Base-by-base conservation (phyloP, 2,888 invertebrate species). In the Hartigia nigra region DNA sequence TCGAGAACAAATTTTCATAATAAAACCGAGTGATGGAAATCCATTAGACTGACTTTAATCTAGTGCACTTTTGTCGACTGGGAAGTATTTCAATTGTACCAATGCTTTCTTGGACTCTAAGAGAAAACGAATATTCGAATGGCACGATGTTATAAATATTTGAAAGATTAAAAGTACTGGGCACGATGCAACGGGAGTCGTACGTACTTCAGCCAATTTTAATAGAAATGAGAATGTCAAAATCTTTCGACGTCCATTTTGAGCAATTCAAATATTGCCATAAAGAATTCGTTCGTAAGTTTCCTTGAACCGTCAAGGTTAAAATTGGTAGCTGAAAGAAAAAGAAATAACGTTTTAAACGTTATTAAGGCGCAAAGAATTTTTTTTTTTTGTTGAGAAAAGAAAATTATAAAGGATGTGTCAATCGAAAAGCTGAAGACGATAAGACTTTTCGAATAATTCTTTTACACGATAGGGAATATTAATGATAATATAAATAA, bases 21-120 rank as follows among this genome's bases (percentile, higher is more conserved):
- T 81, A 78, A 74, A 75, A 55, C 76, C 37, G 32, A 70, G 55
- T 72, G 76, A 70, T 31, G 70, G 74, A 77, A 77, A 69, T 76
- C 34, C 36, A 75, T 75, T 78, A 79, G 79, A 78, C 79, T 80
- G 77, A 76, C n/a, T 78, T 70, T 69, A 76, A 74, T 32, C 77
- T 76, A 70, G 39, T 55, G 5, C 23, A 55, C 23, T 23, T 55
- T 55, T 55, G 39, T 23, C 0, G 23, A 55, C 39, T 55, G 39
- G 23, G 39, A 55, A 55, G 39, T 55, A 55, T 9, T 9, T 55
- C 23, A 14, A 55, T 5, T 23, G 23, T 55, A 55, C 39, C 5
- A 55, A 23, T 23, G 4, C 5, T 14, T 39, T 55, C 23, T 23
- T 55, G 39, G 9, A 23, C 39, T 23, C 39, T 55, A 55, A 55